phyloP scores from a whole-genome alignment of 2,113 vertebrate species.

The Struthio camelus region DNA sequence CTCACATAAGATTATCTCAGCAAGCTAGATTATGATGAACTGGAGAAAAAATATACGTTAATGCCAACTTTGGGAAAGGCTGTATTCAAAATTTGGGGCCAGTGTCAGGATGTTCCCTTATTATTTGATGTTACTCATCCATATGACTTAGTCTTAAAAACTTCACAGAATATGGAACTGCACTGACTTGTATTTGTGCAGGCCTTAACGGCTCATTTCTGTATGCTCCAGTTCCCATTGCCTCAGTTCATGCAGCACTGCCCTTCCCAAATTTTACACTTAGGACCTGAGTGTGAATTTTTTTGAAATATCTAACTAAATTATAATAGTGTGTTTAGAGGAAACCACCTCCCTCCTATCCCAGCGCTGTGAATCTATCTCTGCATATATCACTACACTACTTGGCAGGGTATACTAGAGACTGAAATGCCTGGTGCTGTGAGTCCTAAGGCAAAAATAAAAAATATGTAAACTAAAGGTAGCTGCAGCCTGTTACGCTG shows the following conservation, averaged over 20 bases:
- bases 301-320: neutral
- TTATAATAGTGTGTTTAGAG: neutral
- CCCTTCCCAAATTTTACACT: neutral
- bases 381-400: neutral
- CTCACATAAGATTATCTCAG: neutral
- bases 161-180: neutral
- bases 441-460: neutral
- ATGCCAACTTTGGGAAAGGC: neutral
- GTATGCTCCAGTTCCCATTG: neutral
- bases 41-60: neutral
- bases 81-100: neutral
- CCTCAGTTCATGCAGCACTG: neutral
- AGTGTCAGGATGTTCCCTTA: neutral
- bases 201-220: accelerated
- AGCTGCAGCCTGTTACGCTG: neutral
- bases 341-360: neutral
- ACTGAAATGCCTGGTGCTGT: neutral
- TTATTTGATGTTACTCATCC: neutral
- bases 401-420: neutral
- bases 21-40: neutral
- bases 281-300: neutral
- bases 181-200: accelerated
- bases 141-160: neutral
- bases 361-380: neutral
- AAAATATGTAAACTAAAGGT: neutral